phyloP scores from a whole-genome alignment of 2,797 vertebrate species.

The Gila robusta region DNA sequence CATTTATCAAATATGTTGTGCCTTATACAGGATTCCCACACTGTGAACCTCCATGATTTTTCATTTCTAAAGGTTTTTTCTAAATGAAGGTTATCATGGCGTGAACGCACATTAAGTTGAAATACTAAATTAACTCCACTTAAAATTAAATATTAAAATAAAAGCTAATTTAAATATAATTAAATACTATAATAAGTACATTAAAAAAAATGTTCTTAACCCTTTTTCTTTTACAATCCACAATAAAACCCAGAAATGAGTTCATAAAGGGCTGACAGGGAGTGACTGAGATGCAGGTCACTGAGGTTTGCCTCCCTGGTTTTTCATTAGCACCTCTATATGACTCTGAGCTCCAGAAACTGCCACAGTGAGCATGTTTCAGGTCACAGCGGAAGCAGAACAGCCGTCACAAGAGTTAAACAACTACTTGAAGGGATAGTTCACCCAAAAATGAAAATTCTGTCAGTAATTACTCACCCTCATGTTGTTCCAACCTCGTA shows the following conservation, averaged over 20 bases:
- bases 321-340: constrained; percentile 63
- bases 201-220: background rate
- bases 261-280: background rate
- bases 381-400: background rate
- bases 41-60: too few relatives aligned
- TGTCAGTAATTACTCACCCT: too few relatives aligned
- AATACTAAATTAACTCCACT: background rate
- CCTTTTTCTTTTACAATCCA: background rate
- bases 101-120: background rate
- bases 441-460: too few relatives aligned
- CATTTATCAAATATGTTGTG: background rate
- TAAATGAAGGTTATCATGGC: too few relatives aligned
- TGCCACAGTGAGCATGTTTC: background rate
- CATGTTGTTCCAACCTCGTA: too few relatives aligned
- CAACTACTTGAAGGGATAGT: too few relatives aligned
- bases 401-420: background rate
- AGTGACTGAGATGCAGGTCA: background rate
- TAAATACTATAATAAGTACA: background rate
- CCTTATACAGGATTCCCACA: background rate
- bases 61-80: too few relatives aligned
- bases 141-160: background rate
- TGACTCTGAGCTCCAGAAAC: background rate
- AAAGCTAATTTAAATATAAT: background rate
- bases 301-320: background rate
- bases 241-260: background rate